phyloP scores from a whole-genome alignment of 2,113 vertebrate species.

The Nycticorax nycticorax region DNA sequence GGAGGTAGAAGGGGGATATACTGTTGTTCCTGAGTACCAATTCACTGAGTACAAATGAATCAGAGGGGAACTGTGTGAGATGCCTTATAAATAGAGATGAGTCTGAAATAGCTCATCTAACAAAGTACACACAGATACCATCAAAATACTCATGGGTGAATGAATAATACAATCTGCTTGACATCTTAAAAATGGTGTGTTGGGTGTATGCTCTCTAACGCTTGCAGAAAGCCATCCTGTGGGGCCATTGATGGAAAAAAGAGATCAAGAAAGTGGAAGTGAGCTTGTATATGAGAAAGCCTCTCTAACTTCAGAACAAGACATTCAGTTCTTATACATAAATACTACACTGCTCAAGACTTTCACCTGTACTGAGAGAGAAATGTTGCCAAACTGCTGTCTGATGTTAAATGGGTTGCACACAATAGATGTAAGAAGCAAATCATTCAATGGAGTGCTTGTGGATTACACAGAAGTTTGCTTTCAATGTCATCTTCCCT shows the following conservation, averaged over 20 bases:
- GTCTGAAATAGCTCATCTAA: conserved; percentile 9
- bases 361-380: neutral
- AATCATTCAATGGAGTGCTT: neutral
- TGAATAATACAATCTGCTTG: neutral
- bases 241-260: neutral
- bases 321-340: neutral
- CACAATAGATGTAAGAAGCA: neutral
- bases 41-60: neutral
- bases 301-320: neutral
- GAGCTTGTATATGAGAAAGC: neutral
- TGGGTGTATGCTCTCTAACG: neutral
- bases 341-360: neutral
- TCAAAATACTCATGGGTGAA: neutral
- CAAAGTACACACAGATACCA: neutral
- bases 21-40: neutral
- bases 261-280: neutral
- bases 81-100: conserved; percentile 19
- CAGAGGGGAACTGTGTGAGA: neutral
- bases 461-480: neutral
- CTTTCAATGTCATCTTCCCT: conserved; percentile 11
- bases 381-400: neutral
- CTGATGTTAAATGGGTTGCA: neutral
- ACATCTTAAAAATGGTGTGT: neutral
- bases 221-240: neutral
- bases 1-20: neutral